phyloP scores from a whole-genome alignment of 2,888 invertebrate species.

The Lutraria lutraria region DNA sequence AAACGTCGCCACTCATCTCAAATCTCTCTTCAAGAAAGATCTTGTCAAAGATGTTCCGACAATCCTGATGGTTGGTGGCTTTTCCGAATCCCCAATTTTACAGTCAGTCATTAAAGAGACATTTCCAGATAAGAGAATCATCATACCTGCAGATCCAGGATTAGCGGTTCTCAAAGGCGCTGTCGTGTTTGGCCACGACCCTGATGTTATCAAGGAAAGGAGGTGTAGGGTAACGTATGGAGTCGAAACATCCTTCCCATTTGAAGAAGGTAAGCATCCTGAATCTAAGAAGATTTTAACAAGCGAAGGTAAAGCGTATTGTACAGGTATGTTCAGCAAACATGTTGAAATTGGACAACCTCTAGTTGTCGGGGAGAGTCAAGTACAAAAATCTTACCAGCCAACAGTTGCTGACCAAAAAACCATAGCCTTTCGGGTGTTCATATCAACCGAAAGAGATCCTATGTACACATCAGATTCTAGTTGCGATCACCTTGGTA shows the following conservation, averaged over 20 bases:
- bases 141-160: constrained; percentile 69
- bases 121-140: constrained; percentile 59
- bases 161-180: constrained; percentile 71
- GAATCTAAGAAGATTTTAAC: constrained; percentile 50
- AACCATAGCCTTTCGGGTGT: constrained; percentile 52
- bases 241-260: constrained; percentile 46
- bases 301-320: constrained; percentile 47
- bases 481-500: constrained; percentile 58
- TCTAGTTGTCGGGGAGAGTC: constrained; percentile 57
- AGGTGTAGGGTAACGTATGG: constrained; percentile 67
- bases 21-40: constrained; percentile 47
- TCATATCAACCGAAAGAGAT: constrained; percentile 53
- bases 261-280: constrained; percentile 56
- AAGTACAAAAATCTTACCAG: constrained; percentile 47
- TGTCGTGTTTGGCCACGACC: constrained; percentile 70
- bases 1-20: constrained; percentile 59
- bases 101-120: constrained; percentile 57
- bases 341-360: constrained; percentile 65
- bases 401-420: constrained; percentile 48
- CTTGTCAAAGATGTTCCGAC: constrained; percentile 59
- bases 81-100: constrained; percentile 68
- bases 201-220: constrained; percentile 58
- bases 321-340: constrained; percentile 61
- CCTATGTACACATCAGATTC: constrained; percentile 60
- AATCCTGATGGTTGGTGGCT: constrained; percentile 72